Base-by-base conservation (phyloP, 2,113 vertebrate genomes). In the Andinoacara biseriatus region DNA sequence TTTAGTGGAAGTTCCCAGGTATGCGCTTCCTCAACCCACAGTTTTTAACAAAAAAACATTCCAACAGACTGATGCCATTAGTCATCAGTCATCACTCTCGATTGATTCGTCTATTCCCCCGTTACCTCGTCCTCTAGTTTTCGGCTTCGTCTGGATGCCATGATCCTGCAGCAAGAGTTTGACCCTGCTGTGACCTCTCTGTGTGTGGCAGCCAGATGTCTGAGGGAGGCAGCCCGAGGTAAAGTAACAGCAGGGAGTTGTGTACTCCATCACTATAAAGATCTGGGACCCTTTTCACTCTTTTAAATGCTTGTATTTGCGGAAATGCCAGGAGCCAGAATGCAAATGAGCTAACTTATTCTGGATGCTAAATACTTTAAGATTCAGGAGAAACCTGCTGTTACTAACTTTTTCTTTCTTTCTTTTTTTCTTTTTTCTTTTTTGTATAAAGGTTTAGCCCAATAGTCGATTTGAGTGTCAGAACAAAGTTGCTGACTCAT, bases 101-200 rank as follows among this genome's bases (percentile, higher is more conserved):
- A 60, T 62, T 88, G 60, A 75, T 82, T 65, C 24, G 7, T 77
- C 74, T 63, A 1, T 85, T 87, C 52, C 9, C 57, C n/a, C 80
- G 20, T 38, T 79, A 76, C 65, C 69, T 85, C 72, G 80, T 86
- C 86, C 76, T 74, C 76, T 90, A 96, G 96, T 83, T 95, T 95
- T 92, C 94, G 95, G 22, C 92, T 96, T 72, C 95, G 93, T 77
- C 93, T 96, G 87, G 95, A 96, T 69, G 94, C 93, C 80, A 95
- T 96, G 95, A 96, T 96, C 86, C 92, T 96, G 58, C 95, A 95
- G 86, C 95, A 96, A 91, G 96, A 96, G 96, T 96, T 96, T 89
- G 95, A 96, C 93, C 95, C 94, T 0, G 93, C 94, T 15, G 88
- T 96, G 93, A 95, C 95, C 92, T 96, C 96, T 92, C 90, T 96